Evolutionary conservation across 2,113 vertebrate genomes (phyloP).

Genomic region (Apteryx owenii): DNA sequence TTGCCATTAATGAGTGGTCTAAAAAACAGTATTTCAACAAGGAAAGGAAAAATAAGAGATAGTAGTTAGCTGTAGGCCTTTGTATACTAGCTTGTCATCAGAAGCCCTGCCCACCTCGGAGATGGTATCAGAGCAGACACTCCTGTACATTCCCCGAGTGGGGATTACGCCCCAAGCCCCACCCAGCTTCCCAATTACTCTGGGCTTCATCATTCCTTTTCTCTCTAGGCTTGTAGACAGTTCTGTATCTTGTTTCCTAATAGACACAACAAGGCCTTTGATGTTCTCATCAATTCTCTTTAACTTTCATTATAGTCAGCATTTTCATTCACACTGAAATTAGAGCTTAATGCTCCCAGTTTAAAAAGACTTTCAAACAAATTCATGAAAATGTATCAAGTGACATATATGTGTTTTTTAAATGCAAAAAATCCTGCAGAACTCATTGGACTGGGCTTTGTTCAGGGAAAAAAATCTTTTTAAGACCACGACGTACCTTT

Average conservation of each 20-base stretch:
- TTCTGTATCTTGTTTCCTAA: slow-evolving; percentile 64
- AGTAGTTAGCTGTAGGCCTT: neutral
- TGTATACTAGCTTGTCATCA: neutral
- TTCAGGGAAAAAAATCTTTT: neutral
- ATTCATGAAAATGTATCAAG: slow-evolving; percentile 28
- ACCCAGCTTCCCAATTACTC: slow-evolving; percentile 28
- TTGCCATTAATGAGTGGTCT: neutral
- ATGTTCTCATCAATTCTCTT: slow-evolving; percentile 65
- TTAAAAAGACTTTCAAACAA: slow-evolving; percentile 46
- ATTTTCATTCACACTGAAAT: slow-evolving; percentile 66
- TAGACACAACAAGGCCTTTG: slow-evolving; percentile 67
- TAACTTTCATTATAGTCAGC: slow-evolving; percentile 65
- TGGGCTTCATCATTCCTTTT: slow-evolving; percentile 35
- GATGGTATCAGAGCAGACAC: neutral
- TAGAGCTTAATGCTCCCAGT: slow-evolving; percentile 36
- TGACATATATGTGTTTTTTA: slow-evolving; percentile 4
- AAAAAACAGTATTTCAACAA: neutral
- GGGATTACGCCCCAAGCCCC: slow-evolving; percentile 15
- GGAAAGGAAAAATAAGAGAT: neutral
- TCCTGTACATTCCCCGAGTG: neutral
- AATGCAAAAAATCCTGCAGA: slow-evolving; percentile 7
- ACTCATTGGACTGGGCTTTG: neutral
- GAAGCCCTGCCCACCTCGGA: neutral
- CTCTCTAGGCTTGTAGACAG: slow-evolving; percentile 47
- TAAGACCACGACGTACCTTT: neutral